Evolutionary conservation across 2,888 invertebrate genomes (phyloP).

Genomic region (Metacarcinus magister): DNA sequence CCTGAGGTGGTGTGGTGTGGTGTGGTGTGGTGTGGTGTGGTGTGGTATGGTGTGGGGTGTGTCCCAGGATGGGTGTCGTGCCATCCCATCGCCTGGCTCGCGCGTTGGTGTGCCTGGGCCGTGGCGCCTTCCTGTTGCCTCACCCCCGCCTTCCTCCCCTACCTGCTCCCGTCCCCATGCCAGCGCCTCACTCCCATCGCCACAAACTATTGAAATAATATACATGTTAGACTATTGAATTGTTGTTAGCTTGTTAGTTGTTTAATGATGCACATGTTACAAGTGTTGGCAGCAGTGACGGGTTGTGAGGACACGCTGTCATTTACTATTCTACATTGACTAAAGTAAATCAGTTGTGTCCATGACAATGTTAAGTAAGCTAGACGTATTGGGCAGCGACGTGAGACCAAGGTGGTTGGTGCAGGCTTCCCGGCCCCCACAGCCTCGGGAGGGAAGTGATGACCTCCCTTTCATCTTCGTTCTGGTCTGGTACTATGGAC

Average conservation of each 20-base stretch:
- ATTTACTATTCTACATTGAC: neutral
- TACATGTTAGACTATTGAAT: neutral
- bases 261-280: neutral
- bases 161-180: neutral
- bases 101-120: neutral
- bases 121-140: constrained; percentile 8
- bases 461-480: neutral
- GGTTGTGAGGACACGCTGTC: neutral
- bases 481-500: neutral
- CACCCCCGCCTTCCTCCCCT: constrained; percentile 8
- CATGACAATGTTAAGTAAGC: neutral
- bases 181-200: neutral
- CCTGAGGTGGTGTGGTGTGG: neutral
- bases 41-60: neutral
- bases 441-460: neutral
- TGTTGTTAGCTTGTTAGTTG: neutral
- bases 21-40: no score
- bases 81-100: neutral
- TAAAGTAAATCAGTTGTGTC: neutral
- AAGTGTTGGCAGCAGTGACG: neutral
- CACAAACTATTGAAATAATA: neutral
- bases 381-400: neutral
- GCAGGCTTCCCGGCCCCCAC: neutral
- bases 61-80: neutral
- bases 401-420: neutral